phyloP scores from a whole-genome alignment of 2,113 vertebrate genomes.

The Lophius piscatorius region DNA sequence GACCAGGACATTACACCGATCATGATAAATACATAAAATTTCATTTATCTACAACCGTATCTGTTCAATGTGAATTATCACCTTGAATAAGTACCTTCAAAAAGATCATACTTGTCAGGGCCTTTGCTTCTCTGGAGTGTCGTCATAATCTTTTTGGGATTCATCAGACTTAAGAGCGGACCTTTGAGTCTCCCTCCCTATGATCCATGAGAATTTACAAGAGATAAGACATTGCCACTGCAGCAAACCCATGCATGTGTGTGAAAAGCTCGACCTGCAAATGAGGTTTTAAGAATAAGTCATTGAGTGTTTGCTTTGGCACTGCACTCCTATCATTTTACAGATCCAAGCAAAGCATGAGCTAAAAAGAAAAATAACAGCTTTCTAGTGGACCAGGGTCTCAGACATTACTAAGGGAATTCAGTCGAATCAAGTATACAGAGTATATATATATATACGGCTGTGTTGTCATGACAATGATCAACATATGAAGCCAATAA shows the following conservation, averaged over 20 bases:
- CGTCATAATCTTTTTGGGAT: slow-evolving; percentile 21
- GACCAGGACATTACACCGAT: slow-evolving; percentile 48
- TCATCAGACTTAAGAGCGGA: slow-evolving; percentile 40
- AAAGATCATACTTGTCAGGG: slow-evolving; percentile 25
- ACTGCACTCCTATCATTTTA: slow-evolving; percentile 52
- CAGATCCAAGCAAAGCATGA: slow-evolving; percentile 59
- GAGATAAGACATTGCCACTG: slow-evolving; percentile 38
- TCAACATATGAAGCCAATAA: too few relatives aligned
- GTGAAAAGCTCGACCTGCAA: slow-evolving; percentile 68
- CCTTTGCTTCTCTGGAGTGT: slow-evolving; percentile 8
- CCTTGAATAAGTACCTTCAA: slow-evolving; percentile 22
- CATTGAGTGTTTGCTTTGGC: slow-evolving; percentile 73
- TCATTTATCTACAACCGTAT: slow-evolving; percentile 24
- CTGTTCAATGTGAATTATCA: slow-evolving; percentile 29
- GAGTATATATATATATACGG: too few relatives aligned
- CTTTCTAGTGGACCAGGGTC: slow-evolving; percentile 48
- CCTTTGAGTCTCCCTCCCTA: slow-evolving; percentile 5
- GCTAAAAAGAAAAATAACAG: slow-evolving; percentile 48
- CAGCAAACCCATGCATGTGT: slow-evolving; percentile 35
- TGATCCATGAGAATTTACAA: slow-evolving; percentile 33
- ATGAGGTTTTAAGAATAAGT: slow-evolving; percentile 73
- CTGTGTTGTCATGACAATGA: too few relatives aligned
- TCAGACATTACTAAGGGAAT: slow-evolving; percentile 38
- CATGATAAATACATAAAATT: slow-evolving; percentile 27
- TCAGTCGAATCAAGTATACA: too few relatives aligned